Base-by-base conservation (phyloP, 2,888 invertebrate genomes). In the Aquatica leii region DNA sequence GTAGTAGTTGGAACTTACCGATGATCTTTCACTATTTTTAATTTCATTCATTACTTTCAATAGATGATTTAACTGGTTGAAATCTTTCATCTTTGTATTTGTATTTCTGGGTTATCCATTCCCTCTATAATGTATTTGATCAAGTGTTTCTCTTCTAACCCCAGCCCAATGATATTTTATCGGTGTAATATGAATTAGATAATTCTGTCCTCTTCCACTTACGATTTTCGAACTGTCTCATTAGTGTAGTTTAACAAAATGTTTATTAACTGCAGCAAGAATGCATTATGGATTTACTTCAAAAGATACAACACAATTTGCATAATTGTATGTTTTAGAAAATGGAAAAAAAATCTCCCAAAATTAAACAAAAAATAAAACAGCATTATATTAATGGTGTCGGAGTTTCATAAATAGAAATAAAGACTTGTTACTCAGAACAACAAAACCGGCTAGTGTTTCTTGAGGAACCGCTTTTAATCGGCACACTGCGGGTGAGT, bases 271-370 rank as follows among this genome's bases (percentile, higher is more conserved):
- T 31, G 49, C 14, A n/a, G 49, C 49, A 3, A 51, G 14, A 34
- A 51, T 51, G 51, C 24, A 34, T 40, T 68, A 73, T 63, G 74
- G 73, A n/a, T 59, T 74, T 11, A 70, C 73, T 14, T 66, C 69
- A 1, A 72, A 68, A 57, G 65, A 71, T 48, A 71, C 70, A 18
- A 58, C 71, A 60, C 9, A 67, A 17, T 58, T 75, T 4, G 74
- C 51, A 24, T 50, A 24, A 8, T 21, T 14, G n/a, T 50, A 50
- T 24, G 50, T 14, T 48, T 2, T 48, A 12, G 21, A 35, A 34
- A 34, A 34, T 34, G 15, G 34, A 51, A 51, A 53, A 20, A 40
- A 49, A 49, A 12, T 49, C 1, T n/a, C 49, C 2, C 17, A 12
- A 51, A 51, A 51, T 51, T 51, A 4, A 34, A 17, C 15, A 34